Base-by-base conservation (phyloP, 2,888 invertebrate species). In the Heliconius cydno region DNA sequence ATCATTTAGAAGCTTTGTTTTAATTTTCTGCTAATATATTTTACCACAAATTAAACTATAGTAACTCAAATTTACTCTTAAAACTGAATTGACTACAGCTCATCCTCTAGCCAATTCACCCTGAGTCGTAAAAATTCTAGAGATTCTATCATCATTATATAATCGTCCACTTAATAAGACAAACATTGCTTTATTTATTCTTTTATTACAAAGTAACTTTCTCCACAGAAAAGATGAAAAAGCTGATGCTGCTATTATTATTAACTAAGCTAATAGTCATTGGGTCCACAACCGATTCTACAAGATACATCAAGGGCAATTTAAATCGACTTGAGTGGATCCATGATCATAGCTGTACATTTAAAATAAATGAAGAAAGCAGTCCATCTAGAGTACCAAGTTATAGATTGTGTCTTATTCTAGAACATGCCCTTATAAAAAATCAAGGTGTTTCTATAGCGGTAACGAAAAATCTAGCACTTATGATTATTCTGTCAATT, bases 371-470 rank as follows among this genome's bases (percentile, higher is more conserved):
- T 3, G 25, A 41, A n/a, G 12, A 41, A 41, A n/a, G n/a, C 38
- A 68, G 68, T 25, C 68, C 68, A 41, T 68, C 68, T 13, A n/a
- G 13, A 68, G 68, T 68, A 25, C n/a, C 13, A 25, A 68, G 41
- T 13, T 25, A 41, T 41, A 41, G 68, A 41, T 25, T 68, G 6
- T 68, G 68, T 4, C 25, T 25, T 2, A 68, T 68, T 68, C 25
- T 68, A 3, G 68, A 68, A 41, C 68, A 68, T 15, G 68, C 68
- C 13, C 7, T 25, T 41, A 25, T 25, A 3, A 68, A 25, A 7
- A 5, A 7, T 2, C 68, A 68, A 68, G 41, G 41, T 6, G 25
- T 68, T n/a, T n/a, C 6, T n/a, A 13, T 68, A 5, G 68, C 41
- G 13, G 25, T 68, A 41, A 68, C 15, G n/a, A 7, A 25, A 68